Evolutionary conservation across 2,113 vertebrate genomes (phyloP), one percentile per base, ranked within the genome.

Genomic region (Natator depressus): DNA sequence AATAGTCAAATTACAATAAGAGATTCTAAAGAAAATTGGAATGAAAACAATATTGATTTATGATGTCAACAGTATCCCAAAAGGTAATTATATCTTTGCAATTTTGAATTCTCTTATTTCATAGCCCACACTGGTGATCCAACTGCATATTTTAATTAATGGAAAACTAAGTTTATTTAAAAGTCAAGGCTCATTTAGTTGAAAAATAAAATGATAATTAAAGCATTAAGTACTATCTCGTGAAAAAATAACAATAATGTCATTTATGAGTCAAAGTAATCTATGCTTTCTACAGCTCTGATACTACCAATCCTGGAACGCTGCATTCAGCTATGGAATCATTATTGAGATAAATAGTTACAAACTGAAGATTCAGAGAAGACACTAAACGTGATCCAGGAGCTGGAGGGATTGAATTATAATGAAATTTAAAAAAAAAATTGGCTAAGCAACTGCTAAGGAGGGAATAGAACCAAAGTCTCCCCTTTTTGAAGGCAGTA

Each of bases 321-420:
- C 47, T 10, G 9, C 75, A 35, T 24, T 75, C 47, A 50, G 17
- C 22, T 80, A 79, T 8, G 2, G 6, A 89, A 80, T 49, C 29
- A 31, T 13, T 57, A 16, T 17, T 51, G 0, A 0, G 57, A 20
- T 27, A 20, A 35, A 59, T 0, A 0, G 72, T 53, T 75, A 20
- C 57, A 75, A 20, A 59, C 27, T n/a, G 13, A 80, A 25, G 2
- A 5, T 82, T 82, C 16, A 55, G 31, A 69, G 27, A 90, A 84
- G 75, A 47, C 13, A 47, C 12, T 47, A 78, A 78, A 78, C 6
- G 7, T 47, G 25, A 78, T 14, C 11, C 22, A 78, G 75, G 42
- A 47, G 75, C 24, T 13, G 11, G 42, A 78, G 22, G 42, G 24
- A 76, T 14, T 24, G 2, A 83, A 62, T 53, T 72, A 79, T 10